These are phyloP conservation scores for Argyrosomus regius DNA, from an alignment of 2,797 vertebrate species.

Conservation along the genomic window DNA sequence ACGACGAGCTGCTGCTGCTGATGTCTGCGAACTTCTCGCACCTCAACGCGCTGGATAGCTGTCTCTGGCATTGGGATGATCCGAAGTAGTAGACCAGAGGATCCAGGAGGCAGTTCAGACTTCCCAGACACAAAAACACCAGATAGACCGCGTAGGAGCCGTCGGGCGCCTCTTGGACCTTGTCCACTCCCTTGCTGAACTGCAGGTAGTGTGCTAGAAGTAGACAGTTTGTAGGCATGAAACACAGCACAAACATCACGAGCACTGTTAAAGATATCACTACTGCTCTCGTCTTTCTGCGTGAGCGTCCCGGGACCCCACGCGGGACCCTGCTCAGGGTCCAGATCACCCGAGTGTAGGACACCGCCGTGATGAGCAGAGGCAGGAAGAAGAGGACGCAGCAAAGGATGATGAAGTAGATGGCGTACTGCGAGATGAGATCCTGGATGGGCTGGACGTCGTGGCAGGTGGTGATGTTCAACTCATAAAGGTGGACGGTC, in stretches of 20 bases:
- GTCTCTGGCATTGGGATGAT: constrained; percentile 91
- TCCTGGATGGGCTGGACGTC: constrained; percentile 79
- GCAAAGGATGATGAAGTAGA: constrained; percentile 88
- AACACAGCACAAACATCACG: constrained; percentile 91
- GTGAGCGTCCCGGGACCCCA: constrained; percentile 55
- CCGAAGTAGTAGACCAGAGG: constrained; percentile 94
- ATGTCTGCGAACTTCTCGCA: constrained; percentile 70
- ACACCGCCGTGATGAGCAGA: constrained; percentile 85
- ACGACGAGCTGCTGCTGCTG: constrained; percentile 44
- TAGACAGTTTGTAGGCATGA: constrained; percentile 90
- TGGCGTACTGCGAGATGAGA: constrained; percentile 67
- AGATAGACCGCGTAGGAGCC: constrained; percentile 89
- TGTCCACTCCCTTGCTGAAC: constrained; percentile 33
- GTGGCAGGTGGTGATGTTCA: constrained; percentile 92
- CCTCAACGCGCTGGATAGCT: constrained; percentile 82
- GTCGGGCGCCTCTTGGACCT: constrained; percentile 63
- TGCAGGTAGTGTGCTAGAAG: constrained; percentile 88
- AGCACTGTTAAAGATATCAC: constrained; percentile 88
- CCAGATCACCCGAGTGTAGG: constrained; percentile 88
- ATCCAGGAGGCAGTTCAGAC: constrained; percentile 91
- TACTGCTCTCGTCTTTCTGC: constrained; percentile 86
- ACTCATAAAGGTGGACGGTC: constrained; percentile 64
- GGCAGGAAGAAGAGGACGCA: constrained; percentile 89
- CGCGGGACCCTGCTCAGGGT: constrained; percentile 76
- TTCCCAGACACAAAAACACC: constrained; percentile 90